Conservation (phyloP, 2,888 invertebrate genomes). For the Trilocha varians region DNA sequence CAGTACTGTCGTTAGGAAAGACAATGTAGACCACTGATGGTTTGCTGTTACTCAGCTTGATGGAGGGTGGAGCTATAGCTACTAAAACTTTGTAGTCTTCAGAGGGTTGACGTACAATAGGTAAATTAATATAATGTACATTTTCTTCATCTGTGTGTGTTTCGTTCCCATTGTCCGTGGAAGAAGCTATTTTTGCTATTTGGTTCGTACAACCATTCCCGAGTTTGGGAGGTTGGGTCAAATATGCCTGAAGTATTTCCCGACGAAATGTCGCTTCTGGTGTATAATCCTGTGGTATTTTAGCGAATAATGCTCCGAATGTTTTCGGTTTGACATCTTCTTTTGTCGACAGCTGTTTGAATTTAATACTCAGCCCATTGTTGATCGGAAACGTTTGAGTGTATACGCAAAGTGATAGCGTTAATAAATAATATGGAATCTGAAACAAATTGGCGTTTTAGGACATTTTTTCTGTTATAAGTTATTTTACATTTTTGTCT, state of each 20-base stretch:
- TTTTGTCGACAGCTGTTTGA: conserved; percentile 30
- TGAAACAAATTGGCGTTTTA: no score
- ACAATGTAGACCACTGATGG: conserved; percentile 45
- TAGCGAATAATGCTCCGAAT: conserved; percentile 32
- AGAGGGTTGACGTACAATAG: conserved; percentile 35
- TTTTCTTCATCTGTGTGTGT: not conserved
- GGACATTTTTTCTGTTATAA: no score
- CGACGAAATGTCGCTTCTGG: conserved; percentile 9
- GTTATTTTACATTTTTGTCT: no score
- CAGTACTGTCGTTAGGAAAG: conserved; percentile 33
- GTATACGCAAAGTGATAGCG: no score
- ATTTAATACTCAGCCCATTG: conserved; percentile 39
- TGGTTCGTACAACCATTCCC: conserved; percentile 35
- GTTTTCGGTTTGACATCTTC: conserved; percentile 27
- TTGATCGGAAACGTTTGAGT: no score
- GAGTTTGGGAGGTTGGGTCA: conserved; percentile 19
- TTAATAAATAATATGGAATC: no score
- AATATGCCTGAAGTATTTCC: conserved; percentile 21
- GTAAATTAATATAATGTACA: conserved; percentile 34
- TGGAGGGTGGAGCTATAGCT: conserved; percentile 43
- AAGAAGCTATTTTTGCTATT: conserved; percentile 33
- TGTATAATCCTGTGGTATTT: conserved; percentile 32
- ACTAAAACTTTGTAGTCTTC: conserved; percentile 49
- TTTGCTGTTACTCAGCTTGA: conserved; percentile 28
- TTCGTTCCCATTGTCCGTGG: conserved; percentile 13